Evolutionary conservation across 1,140 invertebrate species (phyloP).

Genomic region (Apis cerana): DNA sequence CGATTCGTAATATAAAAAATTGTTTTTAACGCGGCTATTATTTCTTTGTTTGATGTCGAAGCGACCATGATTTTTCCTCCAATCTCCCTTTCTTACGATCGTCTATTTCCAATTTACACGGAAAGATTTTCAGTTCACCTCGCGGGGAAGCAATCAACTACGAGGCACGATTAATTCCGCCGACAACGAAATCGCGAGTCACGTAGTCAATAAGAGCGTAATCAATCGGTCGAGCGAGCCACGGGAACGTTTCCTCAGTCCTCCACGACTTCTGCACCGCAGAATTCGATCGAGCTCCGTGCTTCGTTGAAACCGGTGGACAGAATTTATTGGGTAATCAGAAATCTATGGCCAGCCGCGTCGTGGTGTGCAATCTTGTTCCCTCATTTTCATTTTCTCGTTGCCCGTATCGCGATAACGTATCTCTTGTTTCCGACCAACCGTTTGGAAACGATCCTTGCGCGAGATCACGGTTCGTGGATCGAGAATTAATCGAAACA

Average conservation of each 20-base stretch:
- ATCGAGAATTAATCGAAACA: not conserved
- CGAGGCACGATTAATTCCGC: conserved; percentile 28
- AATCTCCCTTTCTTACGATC: no score
- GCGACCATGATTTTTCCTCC: no score
- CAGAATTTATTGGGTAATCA: conserved; percentile 55
- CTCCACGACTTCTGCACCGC: conserved; percentile 24
- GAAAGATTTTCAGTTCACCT: not conserved
- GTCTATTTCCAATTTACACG: no score
- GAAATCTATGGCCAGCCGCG: conserved; percentile 52
- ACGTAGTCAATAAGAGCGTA: conserved; percentile 33
- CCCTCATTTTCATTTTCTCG: conserved; percentile 23
- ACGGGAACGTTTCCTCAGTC: conserved; percentile 10
- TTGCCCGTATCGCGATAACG: conserved; percentile 44
- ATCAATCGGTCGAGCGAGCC: conserved; percentile 43
- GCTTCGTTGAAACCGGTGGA: conserved; percentile 22
- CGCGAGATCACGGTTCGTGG: not conserved
- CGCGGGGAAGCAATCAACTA: not conserved
- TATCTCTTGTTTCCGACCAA: conserved; percentile 12
- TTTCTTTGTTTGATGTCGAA: no score
- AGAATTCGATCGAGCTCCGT: conserved; percentile 36
- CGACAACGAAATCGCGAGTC: conserved; percentile 37
- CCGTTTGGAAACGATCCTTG: not conserved
- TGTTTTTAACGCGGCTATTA: no score
- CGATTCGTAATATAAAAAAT: no score
- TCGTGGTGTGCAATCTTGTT: conserved; percentile 55